A percentile compares a stretch with the other conserved stretches of the same genome.
Conservation (phyloP, 2,113 vertebrate genomes). For the Phasianus colchicus region DNA sequence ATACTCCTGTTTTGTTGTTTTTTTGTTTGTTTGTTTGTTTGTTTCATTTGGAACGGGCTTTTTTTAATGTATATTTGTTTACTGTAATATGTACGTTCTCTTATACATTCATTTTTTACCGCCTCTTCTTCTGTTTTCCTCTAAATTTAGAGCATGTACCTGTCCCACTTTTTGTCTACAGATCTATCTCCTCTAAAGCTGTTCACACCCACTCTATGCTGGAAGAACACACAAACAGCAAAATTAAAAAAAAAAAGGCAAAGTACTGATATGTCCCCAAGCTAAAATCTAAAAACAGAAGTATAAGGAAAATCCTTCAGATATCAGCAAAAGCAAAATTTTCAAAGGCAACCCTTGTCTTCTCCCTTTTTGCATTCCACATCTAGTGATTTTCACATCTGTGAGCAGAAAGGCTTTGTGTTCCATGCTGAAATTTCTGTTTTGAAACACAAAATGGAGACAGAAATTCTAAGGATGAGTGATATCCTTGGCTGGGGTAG, state of each 20-base stretch:
- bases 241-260: not conserved
- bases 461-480: not conserved
- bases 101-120: not conserved
- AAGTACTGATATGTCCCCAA: not conserved
- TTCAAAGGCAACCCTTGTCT: not conserved
- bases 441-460: not conserved
- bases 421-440: not conserved
- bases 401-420: not conserved
- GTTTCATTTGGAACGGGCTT: not conserved
- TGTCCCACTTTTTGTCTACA: not conserved
- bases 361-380: not conserved
- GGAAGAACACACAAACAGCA: not conserved
- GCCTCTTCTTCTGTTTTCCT: rapidly evolving
- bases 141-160: not conserved
- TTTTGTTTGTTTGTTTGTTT: not conserved
- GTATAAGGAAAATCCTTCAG: not conserved
- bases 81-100: not conserved
- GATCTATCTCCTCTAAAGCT: not conserved
- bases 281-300: not conserved
- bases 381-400: not conserved
- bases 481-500: not conserved
- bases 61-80: not conserved
- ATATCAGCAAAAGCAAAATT: not conserved
- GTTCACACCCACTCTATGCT: not conserved
- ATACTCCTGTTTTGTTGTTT: not conserved